Base-by-base conservation (phyloP, 1,140 invertebrate species). In the Calosoma granatense region DNA sequence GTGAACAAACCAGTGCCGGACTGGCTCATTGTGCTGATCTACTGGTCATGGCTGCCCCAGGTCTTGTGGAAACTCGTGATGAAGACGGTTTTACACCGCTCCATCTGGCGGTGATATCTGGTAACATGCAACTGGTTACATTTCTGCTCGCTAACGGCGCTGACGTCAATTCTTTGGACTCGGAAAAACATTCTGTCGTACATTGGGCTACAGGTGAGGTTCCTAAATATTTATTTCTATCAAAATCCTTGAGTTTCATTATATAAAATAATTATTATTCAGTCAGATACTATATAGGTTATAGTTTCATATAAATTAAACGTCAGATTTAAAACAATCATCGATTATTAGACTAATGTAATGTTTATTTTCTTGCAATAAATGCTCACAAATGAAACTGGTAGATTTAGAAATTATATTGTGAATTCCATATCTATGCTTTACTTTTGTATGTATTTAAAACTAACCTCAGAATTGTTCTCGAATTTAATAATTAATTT, bases 161-260 rank as follows among this genome's bases (percentile, higher is more conserved):
- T 9, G 87, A 96, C 66, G 83, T 97, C 43, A 88, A 90, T 69
- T 85, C 86, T 26, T 78, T 88, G 54, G 96, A 98, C 72, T 85
- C 91, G 67, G 95, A 98, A 70, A 85, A 88, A 53, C 96, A 99
- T 70, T 94, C 94, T 1, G 87, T 92, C n/a, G 85, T 97, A 14
- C 96, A 99, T 73, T 99, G 96, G 96, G 95, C 96, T 2, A 94
- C 92, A 62, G 94, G 94, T 94, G 72, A 78, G 70, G n/a, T n/a
- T 60, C n/a, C 12, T 9, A 47, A 11, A 36, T 36, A 9, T 36
- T 36, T 6, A 36, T 6, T 54, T 59, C 14, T 52, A 57, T 22
- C 14, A 20, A 2, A 11, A 6, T 12, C n/a, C 20, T 52, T 23
- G 12, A 0, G 20, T 51, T 23, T 51, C 2, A n/a, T 39, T 51